Evolutionary conservation across 2,113 vertebrate species (phyloP), one percentile per base, ranked within the genome.

Genomic region (Datnioides undecimradiatus): DNA sequence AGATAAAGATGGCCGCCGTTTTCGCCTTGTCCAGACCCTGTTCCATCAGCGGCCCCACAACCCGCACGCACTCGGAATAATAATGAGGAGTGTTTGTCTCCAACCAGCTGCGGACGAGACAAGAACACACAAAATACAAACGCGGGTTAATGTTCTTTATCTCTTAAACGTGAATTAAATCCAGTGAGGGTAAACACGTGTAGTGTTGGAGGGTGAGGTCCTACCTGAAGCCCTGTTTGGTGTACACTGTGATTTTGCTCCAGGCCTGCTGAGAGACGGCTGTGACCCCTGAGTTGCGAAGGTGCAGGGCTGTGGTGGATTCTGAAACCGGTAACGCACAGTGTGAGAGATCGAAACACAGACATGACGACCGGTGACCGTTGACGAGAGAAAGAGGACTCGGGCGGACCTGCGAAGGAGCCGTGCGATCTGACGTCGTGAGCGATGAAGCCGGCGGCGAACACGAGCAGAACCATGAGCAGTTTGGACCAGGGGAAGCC

Each of bases 401-500:
- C 3, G 25, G 33, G 29, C 87, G 2, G 31, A 98, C 97, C 96
- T 92, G 95, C 78, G 78, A 98, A 95, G 11, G 97, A 96, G 40
- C 95, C 93, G 0, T 96, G 95, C 0, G 94, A 95, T 67, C 88
- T 87, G 80, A 97, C 0, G 8, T 99, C 97, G 0, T 98, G 96
- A 71, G 94, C 90, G 0, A 99, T 68, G 86, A 98, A 96, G 0
- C 96, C 96, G 0, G 93, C 36, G 0, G 51, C 29, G 0, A 96
- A 96, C 54, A 98, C 75, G 1, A 98, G 79, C 69, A 95, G 19
- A 38, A 96, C 60, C 5, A 99, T 82, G 40, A 97, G 82, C 64
- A 98, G 90, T 21, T 93, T 94, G 0, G 83, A 76, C 97, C 97
- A 98, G 6, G 96, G 96, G 74, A 97, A 94, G 1, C 93, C 93